phyloP scores from a whole-genome alignment of 2,113 vertebrate genomes.

The Thomomys bottae region DNA sequence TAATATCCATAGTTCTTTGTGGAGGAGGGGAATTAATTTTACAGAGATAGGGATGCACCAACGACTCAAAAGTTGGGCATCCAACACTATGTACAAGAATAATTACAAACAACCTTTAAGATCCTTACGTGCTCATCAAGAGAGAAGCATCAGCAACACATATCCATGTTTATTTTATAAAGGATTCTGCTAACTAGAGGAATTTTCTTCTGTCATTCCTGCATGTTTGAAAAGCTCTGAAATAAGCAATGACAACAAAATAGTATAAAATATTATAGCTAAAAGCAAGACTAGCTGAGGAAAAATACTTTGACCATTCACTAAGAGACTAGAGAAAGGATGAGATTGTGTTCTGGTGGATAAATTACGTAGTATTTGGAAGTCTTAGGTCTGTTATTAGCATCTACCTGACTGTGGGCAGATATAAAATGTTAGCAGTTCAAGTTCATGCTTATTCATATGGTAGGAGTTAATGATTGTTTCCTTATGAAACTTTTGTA shows the following conservation, averaged over 20 bases:
- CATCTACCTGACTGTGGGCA: not conserved
- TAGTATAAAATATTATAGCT: not conserved
- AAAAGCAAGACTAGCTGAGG: not conserved
- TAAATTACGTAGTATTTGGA: not conserved
- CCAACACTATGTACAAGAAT: not conserved
- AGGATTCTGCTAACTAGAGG: not conserved
- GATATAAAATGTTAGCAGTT: not conserved
- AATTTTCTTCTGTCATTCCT: not conserved
- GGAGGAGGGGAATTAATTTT: conserved; percentile 27
- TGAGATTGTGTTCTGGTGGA: no score
- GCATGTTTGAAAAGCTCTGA: not conserved
- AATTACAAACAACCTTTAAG: not conserved
- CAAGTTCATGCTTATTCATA: not conserved
- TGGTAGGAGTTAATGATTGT: not conserved
- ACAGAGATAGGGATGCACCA: not conserved
- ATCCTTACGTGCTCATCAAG: not conserved
- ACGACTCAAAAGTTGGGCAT: not conserved
- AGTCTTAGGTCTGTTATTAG: conserved; percentile 17
- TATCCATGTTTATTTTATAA: not conserved
- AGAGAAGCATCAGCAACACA: not conserved
- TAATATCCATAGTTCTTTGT: not conserved
- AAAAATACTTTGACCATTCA: not conserved
- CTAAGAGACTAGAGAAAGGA: not conserved
- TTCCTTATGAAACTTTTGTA: conserved; percentile 27
- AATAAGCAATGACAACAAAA: not conserved